Conservation (phyloP, 2,797 vertebrate genomes). For the Toxotes lorentzi region DNA sequence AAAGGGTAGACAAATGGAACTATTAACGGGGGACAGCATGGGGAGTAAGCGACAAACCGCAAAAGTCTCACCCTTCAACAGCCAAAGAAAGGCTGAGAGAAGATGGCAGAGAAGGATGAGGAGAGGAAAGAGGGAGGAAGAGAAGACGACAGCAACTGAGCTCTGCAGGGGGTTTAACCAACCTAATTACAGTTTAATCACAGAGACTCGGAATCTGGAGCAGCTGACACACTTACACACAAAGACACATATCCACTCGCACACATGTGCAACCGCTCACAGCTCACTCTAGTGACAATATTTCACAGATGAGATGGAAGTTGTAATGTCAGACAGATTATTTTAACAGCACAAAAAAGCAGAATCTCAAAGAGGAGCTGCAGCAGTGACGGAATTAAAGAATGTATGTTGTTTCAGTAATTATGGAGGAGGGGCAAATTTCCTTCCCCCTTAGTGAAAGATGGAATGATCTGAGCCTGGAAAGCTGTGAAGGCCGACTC, state of each 20-base stretch:
- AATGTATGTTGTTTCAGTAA: slow-evolving; percentile 73
- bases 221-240: slow-evolving; percentile 71
- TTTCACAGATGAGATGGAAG: slow-evolving; percentile 72
- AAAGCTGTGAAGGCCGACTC: slow-evolving; percentile 63
- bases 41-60: slow-evolving; percentile 53
- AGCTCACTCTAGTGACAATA: slow-evolving; percentile 65
- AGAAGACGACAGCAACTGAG: slow-evolving; percentile 74
- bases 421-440: slow-evolving; percentile 69
- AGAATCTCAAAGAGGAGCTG: slow-evolving; percentile 51
- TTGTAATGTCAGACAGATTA: slow-evolving; percentile 76
- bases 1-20: slow-evolving; percentile 58
- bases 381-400: slow-evolving; percentile 57
- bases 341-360: slow-evolving; percentile 52
- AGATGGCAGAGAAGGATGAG: slow-evolving; percentile 52
- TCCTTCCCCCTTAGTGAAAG: slow-evolving; percentile 44
- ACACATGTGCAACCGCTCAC: slow-evolving; percentile 52
- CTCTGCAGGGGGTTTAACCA: slow-evolving; percentile 85
- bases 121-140: slow-evolving; percentile 62
- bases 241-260: slow-evolving; percentile 44
- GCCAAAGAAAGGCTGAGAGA: slow-evolving; percentile 58
- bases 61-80: slow-evolving; percentile 66
- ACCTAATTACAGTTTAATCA: slow-evolving; percentile 87
- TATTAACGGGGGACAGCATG: not conserved
- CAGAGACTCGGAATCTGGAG: slow-evolving; percentile 82
- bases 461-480: slow-evolving; percentile 59